A percentile compares a stretch with the other conserved stretches of the same genome.
phyloP scores from a whole-genome alignment of 2,797 vertebrate genomes.

The Choloepus didactylus region DNA sequence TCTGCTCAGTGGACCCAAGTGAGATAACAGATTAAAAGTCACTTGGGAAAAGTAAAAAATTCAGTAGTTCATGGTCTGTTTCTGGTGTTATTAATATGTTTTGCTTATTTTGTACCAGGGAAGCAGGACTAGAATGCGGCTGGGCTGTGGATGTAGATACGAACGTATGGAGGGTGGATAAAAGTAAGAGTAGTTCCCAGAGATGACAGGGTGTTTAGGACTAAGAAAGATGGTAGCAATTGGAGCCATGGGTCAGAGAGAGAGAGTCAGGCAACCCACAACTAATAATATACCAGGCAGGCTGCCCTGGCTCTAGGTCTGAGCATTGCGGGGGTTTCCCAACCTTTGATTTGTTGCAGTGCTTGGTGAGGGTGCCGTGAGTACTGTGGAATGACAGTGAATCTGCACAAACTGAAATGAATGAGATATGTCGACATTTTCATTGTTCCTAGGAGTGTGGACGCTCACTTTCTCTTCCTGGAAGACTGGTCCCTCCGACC shows the following conservation, averaged over 20 bases:
- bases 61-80: background rate
- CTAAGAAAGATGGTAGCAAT: background rate
- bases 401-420: background rate
- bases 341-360: background rate
- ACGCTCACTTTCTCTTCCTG: slow-evolving; percentile 92
- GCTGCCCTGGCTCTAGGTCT: too few species aligned
- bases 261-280: background rate
- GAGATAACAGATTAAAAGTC: background rate
- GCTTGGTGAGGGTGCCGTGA: background rate
- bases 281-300: background rate
- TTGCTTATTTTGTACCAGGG: background rate
- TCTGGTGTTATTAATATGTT: background rate
- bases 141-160: background rate
- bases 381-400: background rate
- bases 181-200: background rate
- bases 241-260: background rate
- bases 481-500: slow-evolving; percentile 84
- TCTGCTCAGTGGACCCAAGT: background rate
- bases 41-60: background rate
- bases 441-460: slow-evolving; percentile 85
- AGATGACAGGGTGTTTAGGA: fast-evolving
- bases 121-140: background rate
- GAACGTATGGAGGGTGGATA: background rate
- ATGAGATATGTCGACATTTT: slow-evolving; percentile 52
- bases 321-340: background rate